These are phyloP conservation scores for Camponotus vicinus DNA, from an alignment of 1,140 invertebrate genomes.

Conservation along the genomic window DNA sequence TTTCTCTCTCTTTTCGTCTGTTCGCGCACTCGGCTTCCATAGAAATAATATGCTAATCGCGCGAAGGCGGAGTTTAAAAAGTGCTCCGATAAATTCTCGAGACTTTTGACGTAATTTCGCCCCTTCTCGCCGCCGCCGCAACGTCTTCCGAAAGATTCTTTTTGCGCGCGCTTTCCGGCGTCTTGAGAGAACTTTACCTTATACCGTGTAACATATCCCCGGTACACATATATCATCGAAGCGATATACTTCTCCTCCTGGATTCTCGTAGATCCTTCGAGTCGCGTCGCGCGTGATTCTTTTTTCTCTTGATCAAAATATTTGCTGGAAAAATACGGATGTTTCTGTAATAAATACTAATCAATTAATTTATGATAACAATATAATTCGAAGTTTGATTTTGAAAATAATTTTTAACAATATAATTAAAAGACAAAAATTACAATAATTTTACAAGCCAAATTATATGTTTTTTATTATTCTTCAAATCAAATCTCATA, in stretches of 20 bases:
- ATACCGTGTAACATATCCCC: constrained; percentile 16
- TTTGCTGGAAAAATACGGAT: not conserved
- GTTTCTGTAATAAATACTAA: constrained; percentile 15
- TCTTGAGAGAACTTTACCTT: constrained; percentile 73
- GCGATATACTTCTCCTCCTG: constrained; percentile 63
- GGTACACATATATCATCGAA: constrained; percentile 74
- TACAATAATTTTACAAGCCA: not conserved
- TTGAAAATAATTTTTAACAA: not conserved
- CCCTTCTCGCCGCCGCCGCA: constrained; percentile 64
- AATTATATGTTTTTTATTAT: not conserved
- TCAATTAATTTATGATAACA: not conserved
- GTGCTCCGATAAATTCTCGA: constrained; percentile 85
- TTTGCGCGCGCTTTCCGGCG: constrained; percentile 78
- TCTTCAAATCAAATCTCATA: not conserved
- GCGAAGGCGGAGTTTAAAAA: constrained; percentile 86
- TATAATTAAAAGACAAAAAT: not conserved
- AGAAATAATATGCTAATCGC: constrained; percentile 87
- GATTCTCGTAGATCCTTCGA: constrained; percentile 10
- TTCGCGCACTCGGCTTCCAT: constrained; percentile 76
- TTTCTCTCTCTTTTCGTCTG: constrained; percentile 62
- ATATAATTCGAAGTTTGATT: not conserved
- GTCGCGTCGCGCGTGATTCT: constrained; percentile 38
- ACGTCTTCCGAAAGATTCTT: constrained; percentile 84
- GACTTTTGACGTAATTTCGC: constrained; percentile 86
- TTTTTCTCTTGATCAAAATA: constrained; percentile 26